These are phyloP conservation scores for Dugesia japonica DNA, from an alignment of 2,888 invertebrate species.

Conservation along the genomic window DNA sequence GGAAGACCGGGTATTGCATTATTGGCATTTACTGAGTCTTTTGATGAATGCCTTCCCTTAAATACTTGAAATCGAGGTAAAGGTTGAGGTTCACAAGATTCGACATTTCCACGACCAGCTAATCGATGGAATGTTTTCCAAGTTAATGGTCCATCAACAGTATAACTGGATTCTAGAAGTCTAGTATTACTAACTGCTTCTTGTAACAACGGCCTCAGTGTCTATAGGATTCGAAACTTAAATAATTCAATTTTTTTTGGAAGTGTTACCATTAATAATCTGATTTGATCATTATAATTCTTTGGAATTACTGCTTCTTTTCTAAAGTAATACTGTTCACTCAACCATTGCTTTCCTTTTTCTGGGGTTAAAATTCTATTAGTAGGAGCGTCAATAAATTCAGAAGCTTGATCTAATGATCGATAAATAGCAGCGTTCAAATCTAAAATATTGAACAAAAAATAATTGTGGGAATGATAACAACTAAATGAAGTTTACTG, in stretches of 20 bases:
- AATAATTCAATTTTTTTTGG: not conserved
- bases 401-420: not conserved
- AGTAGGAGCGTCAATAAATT: not conserved
- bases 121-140: constrained; percentile 93
- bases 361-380: not conserved
- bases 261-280: not conserved
- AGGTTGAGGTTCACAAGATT: constrained; percentile 87
- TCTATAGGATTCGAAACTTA: constrained; percentile 56
- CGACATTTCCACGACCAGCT: constrained; percentile 77
- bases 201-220: constrained; percentile 74
- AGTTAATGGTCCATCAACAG: constrained; percentile 83
- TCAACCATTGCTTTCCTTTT: not conserved
- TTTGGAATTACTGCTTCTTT: not conserved
- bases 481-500: too few species aligned
- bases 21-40: not conserved
- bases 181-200: constrained; percentile 66
- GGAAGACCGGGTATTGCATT: not conserved
- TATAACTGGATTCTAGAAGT: constrained; percentile 77
- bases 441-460: not conserved
- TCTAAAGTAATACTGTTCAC: not conserved
- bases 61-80: constrained; percentile 72
- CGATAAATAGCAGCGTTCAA: not conserved
- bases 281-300: constrained; percentile 27
- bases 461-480: too few species aligned
- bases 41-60: constrained; percentile 8